A percentile compares a stretch with the other conserved stretches of the same genome.
phyloP scores from a whole-genome alignment of 2,888 invertebrate species.

The Trichopria drosophilae region DNA sequence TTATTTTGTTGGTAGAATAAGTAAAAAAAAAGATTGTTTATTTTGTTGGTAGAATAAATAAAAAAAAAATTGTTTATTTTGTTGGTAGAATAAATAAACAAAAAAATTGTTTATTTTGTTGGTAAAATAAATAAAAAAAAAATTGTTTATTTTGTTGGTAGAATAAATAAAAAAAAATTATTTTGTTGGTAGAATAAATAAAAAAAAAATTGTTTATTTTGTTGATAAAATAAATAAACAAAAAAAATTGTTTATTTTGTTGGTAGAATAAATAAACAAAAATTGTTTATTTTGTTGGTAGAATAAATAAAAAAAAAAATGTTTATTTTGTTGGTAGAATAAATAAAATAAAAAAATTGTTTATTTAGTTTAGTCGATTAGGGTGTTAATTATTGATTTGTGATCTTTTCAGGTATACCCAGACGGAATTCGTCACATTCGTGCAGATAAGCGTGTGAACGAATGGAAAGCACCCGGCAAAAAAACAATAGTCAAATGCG shows the following conservation, averaged over 20 bases:
- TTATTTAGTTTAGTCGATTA: constrained; percentile 10
- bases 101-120: constrained; percentile 8
- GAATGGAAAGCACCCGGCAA: constrained; percentile 99
- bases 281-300: constrained; percentile 1
- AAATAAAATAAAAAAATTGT: constrained; percentile 1
- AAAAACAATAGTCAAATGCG: constrained; percentile 95
- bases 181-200: constrained; percentile 6
- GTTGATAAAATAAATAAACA: constrained; percentile 16
- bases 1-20: too few relatives aligned
- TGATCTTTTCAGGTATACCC: constrained; percentile 78
- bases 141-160: constrained; percentile 9
- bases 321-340: constrained; percentile 6
- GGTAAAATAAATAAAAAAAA: constrained; percentile 4
- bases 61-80: constrained; percentile 1
- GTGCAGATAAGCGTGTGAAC: constrained; percentile 96
- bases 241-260: constrained; percentile 9
- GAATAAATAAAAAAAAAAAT: constrained; percentile 12
- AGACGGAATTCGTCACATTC: constrained; percentile 97
- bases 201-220: constrained; percentile 1
- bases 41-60: constrained; percentile 6
- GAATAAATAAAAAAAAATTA: constrained; percentile 7
- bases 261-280: constrained; percentile 4
- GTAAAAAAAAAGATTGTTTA: constrained; percentile 6
- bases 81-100: constrained; percentile 14
- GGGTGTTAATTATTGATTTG: constrained; percentile 13